Conservation (phyloP, 1,140 invertebrate genomes). For the Riptortus pedestris region DNA sequence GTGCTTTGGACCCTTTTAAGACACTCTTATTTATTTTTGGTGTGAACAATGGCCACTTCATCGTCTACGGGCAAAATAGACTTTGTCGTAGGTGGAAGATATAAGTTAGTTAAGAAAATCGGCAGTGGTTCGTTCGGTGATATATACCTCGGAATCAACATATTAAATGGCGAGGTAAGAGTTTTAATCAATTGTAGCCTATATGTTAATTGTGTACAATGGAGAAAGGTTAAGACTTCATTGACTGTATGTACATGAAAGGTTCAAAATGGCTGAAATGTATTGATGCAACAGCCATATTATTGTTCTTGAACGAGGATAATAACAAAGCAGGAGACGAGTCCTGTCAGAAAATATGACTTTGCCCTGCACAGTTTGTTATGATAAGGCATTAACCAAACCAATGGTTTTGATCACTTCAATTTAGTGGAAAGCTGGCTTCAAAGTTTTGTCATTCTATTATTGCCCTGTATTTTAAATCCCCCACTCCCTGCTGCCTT, state of each 20-base stretch:
- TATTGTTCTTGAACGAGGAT: background rate
- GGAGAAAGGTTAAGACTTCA: too few relatives aligned
- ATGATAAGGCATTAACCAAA: too few relatives aligned
- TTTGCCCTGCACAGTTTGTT: too few relatives aligned
- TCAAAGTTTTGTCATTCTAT: too few relatives aligned
- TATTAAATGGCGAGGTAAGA: slow-evolving; percentile 85
- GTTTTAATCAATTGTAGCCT: background rate
- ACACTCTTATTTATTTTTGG: background rate
- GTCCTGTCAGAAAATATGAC: too few relatives aligned
- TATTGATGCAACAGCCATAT: slow-evolving; percentile 14
- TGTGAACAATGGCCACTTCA: slow-evolving; percentile 28
- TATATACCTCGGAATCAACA: slow-evolving; percentile 94
- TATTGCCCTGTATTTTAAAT: too few relatives aligned
- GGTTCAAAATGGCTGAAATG: slow-evolving; percentile 11
- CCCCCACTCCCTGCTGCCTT: too few relatives aligned
- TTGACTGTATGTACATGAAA: background rate
- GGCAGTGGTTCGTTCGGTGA: slow-evolving; percentile 98
- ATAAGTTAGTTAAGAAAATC: slow-evolving; percentile 91
- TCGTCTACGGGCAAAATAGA: slow-evolving; percentile 42
- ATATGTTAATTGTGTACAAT: too few relatives aligned
- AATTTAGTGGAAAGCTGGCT: too few relatives aligned
- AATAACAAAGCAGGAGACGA: too few relatives aligned
- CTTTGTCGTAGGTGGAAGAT: slow-evolving; percentile 80
- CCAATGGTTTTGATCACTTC: too few relatives aligned
- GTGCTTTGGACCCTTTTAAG: background rate